phyloP scores from a whole-genome alignment of 1,140 invertebrate genomes.

The Polypedilum pembai region DNA sequence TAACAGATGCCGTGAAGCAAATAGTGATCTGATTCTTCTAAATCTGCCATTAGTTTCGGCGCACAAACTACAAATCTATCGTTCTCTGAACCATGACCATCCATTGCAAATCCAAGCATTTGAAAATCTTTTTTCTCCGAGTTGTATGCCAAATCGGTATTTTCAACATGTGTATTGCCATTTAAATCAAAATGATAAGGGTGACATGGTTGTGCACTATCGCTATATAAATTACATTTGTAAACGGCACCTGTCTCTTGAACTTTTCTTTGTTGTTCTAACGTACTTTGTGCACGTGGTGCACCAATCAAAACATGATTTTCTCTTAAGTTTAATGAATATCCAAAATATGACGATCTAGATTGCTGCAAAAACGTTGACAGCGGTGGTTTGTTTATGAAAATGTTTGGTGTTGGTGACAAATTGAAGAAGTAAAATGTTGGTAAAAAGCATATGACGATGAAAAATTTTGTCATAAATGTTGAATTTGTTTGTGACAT shows the following conservation, averaged over 20 bases:
- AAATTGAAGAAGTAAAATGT: slow-evolving; percentile 36
- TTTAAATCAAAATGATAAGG: slow-evolving; percentile 37
- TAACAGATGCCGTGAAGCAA: slow-evolving; percentile 47
- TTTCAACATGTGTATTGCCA: slow-evolving; percentile 34
- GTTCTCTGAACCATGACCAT: slow-evolving; percentile 37
- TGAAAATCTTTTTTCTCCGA: slow-evolving; percentile 38
- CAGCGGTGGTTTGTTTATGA: slow-evolving; percentile 38
- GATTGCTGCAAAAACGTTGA: slow-evolving; percentile 37
- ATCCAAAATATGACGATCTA: slow-evolving; percentile 43
- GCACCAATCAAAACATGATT: slow-evolving; percentile 39
- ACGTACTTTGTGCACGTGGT: slow-evolving; percentile 40
- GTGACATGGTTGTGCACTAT: slow-evolving; percentile 33
- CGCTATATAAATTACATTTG: slow-evolving; percentile 35
- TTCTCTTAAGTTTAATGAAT: slow-evolving; percentile 37
- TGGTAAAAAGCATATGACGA: background rate
- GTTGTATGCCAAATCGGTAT: slow-evolving; percentile 36
- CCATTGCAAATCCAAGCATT: slow-evolving; percentile 42
- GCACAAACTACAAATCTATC: slow-evolving; percentile 41
- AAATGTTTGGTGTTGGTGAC: slow-evolving; percentile 39
- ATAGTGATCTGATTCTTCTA: slow-evolving; percentile 33
- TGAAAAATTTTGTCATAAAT: background rate
- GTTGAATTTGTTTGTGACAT: background rate
- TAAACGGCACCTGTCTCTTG: slow-evolving; percentile 42
- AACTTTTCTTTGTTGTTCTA: slow-evolving; percentile 38
- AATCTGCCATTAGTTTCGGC: slow-evolving; percentile 37